A percentile compares a stretch with the other conserved stretches of the same genome.
These are phyloP conservation scores for Hemicentrotus pulcherrimus DNA, from an alignment of 35 echinoderm and acorn worm genomes.

Conservation along the genomic window DNA sequence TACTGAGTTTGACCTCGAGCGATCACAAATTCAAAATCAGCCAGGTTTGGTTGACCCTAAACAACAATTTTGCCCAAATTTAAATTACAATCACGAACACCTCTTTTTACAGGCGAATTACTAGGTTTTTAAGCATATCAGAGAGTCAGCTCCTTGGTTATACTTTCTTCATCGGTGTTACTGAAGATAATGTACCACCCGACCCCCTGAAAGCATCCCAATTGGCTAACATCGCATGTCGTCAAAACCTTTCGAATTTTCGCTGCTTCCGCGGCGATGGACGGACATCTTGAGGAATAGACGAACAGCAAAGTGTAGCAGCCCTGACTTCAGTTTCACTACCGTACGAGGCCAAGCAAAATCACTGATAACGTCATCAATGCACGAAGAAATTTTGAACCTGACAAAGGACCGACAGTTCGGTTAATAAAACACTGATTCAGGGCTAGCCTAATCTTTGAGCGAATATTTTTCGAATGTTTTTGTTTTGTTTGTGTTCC, in stretches of 20 bases:
- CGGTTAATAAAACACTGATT: background rate
- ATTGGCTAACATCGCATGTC: background rate
- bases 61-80: background rate
- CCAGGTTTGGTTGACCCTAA: background rate
- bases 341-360: background rate
- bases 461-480: background rate
- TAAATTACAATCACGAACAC: background rate
- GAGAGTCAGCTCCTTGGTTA: background rate
- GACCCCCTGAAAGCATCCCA: background rate
- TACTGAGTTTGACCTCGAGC: too few species aligned
- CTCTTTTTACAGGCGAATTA: background rate
- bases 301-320: background rate
- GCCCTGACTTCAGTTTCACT: background rate
- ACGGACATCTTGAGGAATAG: conserved; percentile 1
- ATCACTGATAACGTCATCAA: background rate
- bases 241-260: background rate
- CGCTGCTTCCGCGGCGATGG: background rate
- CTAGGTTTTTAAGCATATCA: background rate
- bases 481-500: background rate
- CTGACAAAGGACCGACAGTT: background rate
- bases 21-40: too few species aligned
- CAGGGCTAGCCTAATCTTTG: background rate
- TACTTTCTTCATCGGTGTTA: background rate
- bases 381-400: background rate
- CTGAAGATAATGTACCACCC: background rate